Conservation (phyloP, 2,888 invertebrate species). For the Ectobius pallidus region DNA sequence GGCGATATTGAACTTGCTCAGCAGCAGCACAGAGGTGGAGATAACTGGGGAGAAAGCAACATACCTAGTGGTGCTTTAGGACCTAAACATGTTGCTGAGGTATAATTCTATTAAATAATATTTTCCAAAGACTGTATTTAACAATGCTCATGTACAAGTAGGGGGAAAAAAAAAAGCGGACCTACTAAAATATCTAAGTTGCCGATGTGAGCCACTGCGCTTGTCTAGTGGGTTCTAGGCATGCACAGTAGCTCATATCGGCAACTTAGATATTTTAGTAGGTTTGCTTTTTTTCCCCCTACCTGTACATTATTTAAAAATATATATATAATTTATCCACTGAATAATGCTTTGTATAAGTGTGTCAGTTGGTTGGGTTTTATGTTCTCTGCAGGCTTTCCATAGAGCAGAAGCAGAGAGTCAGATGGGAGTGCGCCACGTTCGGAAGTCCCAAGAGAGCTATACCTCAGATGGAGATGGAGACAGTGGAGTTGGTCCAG, state of each 20-base stretch:
- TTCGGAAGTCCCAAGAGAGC: conserved; percentile 65
- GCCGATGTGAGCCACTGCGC: too few relatives aligned
- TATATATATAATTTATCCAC: too few relatives aligned
- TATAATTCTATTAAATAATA: conserved; percentile 32
- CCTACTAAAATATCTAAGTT: too few relatives aligned
- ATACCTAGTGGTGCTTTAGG: conserved; percentile 7
- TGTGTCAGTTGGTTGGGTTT: too few relatives aligned
- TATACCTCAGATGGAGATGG: conserved; percentile 83
- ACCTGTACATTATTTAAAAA: too few relatives aligned
- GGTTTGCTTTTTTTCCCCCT: too few relatives aligned
- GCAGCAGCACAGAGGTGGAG: conserved; percentile 38
- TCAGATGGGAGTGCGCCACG: conserved; percentile 49
- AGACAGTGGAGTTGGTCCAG: conserved; percentile 87
- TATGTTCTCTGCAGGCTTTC: conserved; percentile 54
- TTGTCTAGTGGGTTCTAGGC: too few relatives aligned
- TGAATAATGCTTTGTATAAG: too few relatives aligned
- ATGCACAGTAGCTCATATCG: too few relatives aligned
- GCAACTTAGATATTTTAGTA: too few relatives aligned
- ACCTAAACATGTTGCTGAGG: conserved; percentile 46
- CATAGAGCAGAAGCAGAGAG: conserved; percentile 50
- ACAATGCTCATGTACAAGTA: too few relatives aligned
- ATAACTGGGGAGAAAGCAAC: conserved; percentile 37
- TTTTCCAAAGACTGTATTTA: not conserved
- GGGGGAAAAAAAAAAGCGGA: too few relatives aligned
- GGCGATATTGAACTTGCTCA: conserved; percentile 50